Evolutionary conservation across 1,140 invertebrate genomes (phyloP).

Genomic region (Aphidius gifuensis): DNA sequence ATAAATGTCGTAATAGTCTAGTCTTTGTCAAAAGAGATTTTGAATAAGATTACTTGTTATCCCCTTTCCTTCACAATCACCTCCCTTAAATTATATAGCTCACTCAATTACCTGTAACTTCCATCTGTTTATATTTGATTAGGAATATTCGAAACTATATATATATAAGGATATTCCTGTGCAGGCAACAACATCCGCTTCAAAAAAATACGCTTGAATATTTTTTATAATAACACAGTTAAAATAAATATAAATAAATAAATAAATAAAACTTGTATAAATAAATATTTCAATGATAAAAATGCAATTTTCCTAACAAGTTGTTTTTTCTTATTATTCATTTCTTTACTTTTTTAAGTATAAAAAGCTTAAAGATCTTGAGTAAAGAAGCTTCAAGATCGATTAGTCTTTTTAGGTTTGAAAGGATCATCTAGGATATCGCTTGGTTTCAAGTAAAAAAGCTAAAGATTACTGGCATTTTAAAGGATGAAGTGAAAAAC

Average conservation of each 20-base stretch:
- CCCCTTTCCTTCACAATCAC: too few species aligned
- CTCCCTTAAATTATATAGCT: slow-evolving; percentile 11
- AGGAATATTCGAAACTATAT: neutral
- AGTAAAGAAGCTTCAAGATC: slow-evolving; percentile 10
- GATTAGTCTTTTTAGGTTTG: slow-evolving; percentile 7
- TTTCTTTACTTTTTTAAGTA: neutral
- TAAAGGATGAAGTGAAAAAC: neutral
- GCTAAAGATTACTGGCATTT: slow-evolving; percentile 5
- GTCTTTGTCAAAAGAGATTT: too few species aligned
- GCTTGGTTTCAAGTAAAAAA: slow-evolving; percentile 1
- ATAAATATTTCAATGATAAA: too few species aligned
- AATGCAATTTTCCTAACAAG: too few species aligned
- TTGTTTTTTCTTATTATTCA: slow-evolving; percentile 1
- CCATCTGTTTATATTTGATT: slow-evolving; percentile 43
- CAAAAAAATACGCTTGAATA: too few species aligned
- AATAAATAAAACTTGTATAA: too few species aligned
- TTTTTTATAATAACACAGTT: too few species aligned
- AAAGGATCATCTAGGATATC: slow-evolving; percentile 3
- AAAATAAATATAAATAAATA: too few species aligned
- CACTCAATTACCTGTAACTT: slow-evolving; percentile 40
- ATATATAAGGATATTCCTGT: too few species aligned
- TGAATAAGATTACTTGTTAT: too few species aligned
- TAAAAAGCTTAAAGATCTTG: slow-evolving; percentile 11
- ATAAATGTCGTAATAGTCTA: too few species aligned
- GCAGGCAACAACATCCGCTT: too few species aligned